phyloP scores from a whole-genome alignment of 1,140 invertebrate genomes.

The Drosophila rhopaloa region DNA sequence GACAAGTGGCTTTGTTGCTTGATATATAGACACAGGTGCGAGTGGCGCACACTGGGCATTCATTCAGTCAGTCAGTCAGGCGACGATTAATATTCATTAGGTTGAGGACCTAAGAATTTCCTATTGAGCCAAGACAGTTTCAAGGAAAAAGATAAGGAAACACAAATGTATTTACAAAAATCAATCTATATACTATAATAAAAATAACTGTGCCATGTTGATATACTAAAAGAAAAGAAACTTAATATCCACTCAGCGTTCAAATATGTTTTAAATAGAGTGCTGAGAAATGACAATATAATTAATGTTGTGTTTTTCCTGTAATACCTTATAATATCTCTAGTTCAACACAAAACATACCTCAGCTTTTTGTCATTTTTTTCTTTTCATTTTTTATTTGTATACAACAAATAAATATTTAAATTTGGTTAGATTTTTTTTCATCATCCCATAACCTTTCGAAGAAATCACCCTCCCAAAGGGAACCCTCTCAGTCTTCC shows the following conservation, averaged over 20 bases:
- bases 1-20: slow-evolving; percentile 78
- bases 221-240: too few relatives aligned
- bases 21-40: slow-evolving; percentile 65
- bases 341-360: too few relatives aligned
- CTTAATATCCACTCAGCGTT: too few relatives aligned
- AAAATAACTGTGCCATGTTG: too few relatives aligned
- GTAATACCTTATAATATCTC: too few relatives aligned
- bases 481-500: not conserved
- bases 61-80: slow-evolving; percentile 49
- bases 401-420: not conserved
- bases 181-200: not conserved
- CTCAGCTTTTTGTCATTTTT: too few relatives aligned
- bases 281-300: too few relatives aligned
- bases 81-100: slow-evolving; percentile 64
- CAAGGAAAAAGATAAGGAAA: not conserved
- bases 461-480: not conserved
- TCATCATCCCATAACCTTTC: not conserved
- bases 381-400: not conserved
- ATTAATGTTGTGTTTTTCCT: too few relatives aligned
- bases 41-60: slow-evolving; percentile 26
- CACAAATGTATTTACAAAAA: not conserved
- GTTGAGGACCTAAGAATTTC: not conserved
- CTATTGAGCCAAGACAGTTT: not conserved
- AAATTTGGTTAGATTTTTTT: not conserved
- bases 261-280: too few relatives aligned